Evolutionary conservation across 2,888 invertebrate genomes (phyloP), one percentile per base, ranked within the genome.

Genomic region (Oasisia sp.): DNA sequence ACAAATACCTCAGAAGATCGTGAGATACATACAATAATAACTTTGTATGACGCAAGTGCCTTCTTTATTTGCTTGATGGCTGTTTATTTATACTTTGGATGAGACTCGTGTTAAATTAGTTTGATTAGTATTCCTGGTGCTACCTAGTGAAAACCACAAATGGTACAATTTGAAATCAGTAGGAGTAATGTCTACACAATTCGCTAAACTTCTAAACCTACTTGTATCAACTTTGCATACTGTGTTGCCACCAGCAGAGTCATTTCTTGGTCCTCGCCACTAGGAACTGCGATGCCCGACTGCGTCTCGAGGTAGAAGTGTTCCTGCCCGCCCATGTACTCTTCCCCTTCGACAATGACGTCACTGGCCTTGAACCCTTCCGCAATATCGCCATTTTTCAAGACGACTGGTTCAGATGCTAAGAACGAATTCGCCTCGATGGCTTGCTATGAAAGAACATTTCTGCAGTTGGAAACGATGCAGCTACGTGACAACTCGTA

Each of bases 281-380:
- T 97, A 0, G 97, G 97, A n/a, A 97, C 95, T 0, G 95, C 97
- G 9, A 97, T 93, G 91, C 96, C 95, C 1, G 96, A 95, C 32
- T 97, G 96, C 0, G 99, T 98, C 96, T 99, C 99, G 94, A 99
- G 97, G 96, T 99, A 99, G 96, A 99, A 99, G 96, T 99, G 99
- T 96, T 99, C 99, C 96, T 99, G 99, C 0, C 98, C 98, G 19
- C 98, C 98, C 95, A 98, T 98, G 93, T 98, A 97, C 90, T 97
- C 97, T 94, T 98, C 97, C 0, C 98, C 98, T 96, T 98, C 98
- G 74, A 98, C 95, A n/a, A 98, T 96, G 95, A 98, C 97, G 89
- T 98, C 97, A 19, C 98, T 97, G 93, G 97, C 97, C 58, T 97
- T 96, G 94, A 99, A 97, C 0, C 97, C 98, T 92, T 97, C 95